phyloP scores from a whole-genome alignment of 2,797 vertebrate genomes.

The Pelodytes ibericus region DNA sequence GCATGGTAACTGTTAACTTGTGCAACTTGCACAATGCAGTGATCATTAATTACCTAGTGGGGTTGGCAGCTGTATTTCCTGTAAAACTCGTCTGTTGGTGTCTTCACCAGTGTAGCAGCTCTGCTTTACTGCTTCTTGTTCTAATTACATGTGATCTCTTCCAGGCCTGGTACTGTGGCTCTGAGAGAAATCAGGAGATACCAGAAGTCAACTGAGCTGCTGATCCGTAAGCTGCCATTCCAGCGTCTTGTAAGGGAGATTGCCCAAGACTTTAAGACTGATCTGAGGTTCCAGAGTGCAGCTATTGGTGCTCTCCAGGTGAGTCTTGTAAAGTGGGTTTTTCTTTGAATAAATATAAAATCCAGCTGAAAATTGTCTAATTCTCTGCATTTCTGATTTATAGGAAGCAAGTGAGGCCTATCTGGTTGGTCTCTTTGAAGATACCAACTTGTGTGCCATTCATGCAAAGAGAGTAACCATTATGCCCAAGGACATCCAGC shows the following conservation, averaged over 20 bases:
- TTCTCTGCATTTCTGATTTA: neutral
- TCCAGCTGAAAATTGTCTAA: neutral
- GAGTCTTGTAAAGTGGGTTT: neutral
- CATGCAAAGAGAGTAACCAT: slow-evolving; percentile 89
- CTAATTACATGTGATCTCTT: no score
- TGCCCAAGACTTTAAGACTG: slow-evolving; percentile 84
- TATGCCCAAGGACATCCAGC: slow-evolving; percentile 92
- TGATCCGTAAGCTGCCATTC: slow-evolving; percentile 87
- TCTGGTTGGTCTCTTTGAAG: slow-evolving; percentile 87
- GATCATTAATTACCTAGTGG: no score
- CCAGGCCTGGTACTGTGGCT: slow-evolving; percentile 84
- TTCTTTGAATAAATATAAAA: no score
- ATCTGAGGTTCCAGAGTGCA: slow-evolving; percentile 83
- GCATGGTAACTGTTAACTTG: no score
- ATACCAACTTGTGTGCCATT: slow-evolving; percentile 90
- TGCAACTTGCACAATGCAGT: no score
- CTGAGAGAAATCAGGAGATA: slow-evolving; percentile 89
- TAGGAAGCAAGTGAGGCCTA: slow-evolving; percentile 59
- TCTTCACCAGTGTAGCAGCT: no score
- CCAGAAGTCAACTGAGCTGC: slow-evolving; percentile 88
- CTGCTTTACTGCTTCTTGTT: no score
- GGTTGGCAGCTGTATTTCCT: no score
- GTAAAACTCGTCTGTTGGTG: no score
- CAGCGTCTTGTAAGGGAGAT: slow-evolving; percentile 88
- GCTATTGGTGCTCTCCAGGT: slow-evolving; percentile 83